These are phyloP conservation scores for Montifringilla adamsi DNA, from an alignment of 2,113 vertebrate species.

Conservation along the genomic window DNA sequence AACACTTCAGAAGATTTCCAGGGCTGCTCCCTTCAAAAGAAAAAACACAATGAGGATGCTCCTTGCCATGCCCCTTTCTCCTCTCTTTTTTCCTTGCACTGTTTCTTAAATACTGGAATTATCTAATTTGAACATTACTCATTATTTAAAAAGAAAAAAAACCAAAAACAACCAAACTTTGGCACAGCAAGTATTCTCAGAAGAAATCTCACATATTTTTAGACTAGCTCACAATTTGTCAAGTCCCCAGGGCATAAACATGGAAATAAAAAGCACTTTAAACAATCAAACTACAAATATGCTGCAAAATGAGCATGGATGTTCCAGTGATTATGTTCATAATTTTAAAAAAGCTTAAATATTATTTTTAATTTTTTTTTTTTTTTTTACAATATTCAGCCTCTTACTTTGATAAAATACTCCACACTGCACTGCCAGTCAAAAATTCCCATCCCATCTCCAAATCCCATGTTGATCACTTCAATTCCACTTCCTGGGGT, in stretches of 20 bases:
- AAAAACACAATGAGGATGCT: not conserved
- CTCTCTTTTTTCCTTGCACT: too few relatives aligned
- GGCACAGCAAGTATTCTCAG: not conserved
- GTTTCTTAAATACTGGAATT: not conserved
- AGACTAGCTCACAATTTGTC: not conserved
- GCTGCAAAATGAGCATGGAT: not conserved
- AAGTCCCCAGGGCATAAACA: not conserved
- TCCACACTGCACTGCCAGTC: not conserved
- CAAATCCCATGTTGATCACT: not conserved
- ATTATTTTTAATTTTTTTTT: not conserved
- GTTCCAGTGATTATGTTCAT: not conserved
- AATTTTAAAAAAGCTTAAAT: not conserved
- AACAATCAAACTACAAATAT: not conserved
- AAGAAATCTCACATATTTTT: not conserved
- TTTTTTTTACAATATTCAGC: not conserved
- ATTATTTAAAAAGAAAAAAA: not conserved
- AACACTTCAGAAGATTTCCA: not conserved
- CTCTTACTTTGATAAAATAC: not conserved
- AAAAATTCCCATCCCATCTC: not conserved
- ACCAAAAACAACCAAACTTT: not conserved
- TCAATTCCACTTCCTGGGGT: not conserved
- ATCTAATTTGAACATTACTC: not conserved
- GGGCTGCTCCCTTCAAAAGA: not conserved
- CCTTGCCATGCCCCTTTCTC: not conserved
- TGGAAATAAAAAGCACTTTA: not conserved